phyloP scores from a whole-genome alignment of 2,888 invertebrate genomes.

The Tipula helvola region DNA sequence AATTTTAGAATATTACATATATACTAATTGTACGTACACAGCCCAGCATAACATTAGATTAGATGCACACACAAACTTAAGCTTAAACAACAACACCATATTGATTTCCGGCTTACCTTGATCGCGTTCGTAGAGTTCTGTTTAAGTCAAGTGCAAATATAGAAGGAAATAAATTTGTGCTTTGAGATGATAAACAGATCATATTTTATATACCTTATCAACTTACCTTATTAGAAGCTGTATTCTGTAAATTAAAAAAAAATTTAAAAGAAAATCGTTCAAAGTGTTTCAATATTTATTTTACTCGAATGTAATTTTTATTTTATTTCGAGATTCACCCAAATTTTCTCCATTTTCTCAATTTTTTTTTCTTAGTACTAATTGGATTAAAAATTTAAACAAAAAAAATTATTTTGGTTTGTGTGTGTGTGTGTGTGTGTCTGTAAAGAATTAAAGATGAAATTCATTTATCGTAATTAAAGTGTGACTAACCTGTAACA shows the following conservation, averaged over 20 bases:
- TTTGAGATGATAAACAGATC: neutral
- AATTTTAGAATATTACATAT: neutral
- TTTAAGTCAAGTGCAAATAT: neutral
- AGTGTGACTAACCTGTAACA: neutral
- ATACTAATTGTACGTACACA: neutral
- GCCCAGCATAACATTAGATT: neutral
- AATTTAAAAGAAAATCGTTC: neutral
- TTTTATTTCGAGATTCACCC: neutral
- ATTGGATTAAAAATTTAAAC: neutral
- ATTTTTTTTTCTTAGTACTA: neutral
- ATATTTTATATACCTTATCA: neutral
- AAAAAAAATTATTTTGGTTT: neutral
- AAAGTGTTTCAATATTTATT: neutral
- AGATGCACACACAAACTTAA: neutral
- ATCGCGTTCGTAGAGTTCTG: neutral
- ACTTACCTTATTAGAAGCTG: neutral
- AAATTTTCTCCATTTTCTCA: neutral
- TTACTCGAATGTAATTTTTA: neutral
- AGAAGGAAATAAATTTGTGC: neutral
- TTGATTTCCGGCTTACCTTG: neutral
- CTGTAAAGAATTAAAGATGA: neutral
- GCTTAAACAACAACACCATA: neutral
- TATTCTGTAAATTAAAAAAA: neutral
- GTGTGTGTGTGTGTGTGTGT: neutral
- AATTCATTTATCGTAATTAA: neutral